Base-by-base conservation (phyloP, 2,888 invertebrate genomes). In the Zygogramma bicolorata region DNA sequence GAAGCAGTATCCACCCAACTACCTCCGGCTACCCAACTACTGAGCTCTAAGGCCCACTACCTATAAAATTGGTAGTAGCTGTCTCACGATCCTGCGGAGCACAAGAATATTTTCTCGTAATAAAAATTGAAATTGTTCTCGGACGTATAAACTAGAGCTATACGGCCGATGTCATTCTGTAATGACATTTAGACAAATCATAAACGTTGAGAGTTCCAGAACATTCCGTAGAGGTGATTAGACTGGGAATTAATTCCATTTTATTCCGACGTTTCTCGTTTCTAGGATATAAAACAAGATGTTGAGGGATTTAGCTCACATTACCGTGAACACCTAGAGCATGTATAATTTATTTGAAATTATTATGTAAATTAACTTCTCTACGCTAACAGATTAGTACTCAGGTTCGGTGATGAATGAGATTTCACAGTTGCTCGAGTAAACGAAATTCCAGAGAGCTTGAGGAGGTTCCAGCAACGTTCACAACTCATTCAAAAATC, bases 241-340 rank as follows among this genome's bases (percentile, higher is more conserved):
- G n/a, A 25, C 25, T 25, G 53, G 8, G 25, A 53, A 53, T 53
- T 53, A 53, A 53, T 27, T 27, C 25, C 53, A 53, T 25, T 53
- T 53, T 25, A 53, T 53, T 53, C 53, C 27, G 25, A 25, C 53
- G 15, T 27, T 53, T 27, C 53, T 53, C 53, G 27, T 53, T 53
- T 27, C 27, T 25, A 53, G 25, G 27, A 53, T 27, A 53, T 53
- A 53, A 53, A 53, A 53, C 53, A 53, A 53, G 53, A 53, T 53
- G 53, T 53, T 53, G 53, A 53, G 53, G 25, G 53, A 53, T 53
- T 53, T 27, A 53, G 25, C 25, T 53, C 13, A n/a, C 13, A 53
- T 53, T 53, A 53, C 53, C 27, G 27, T 13, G 25, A 53, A 53
- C 53, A 53, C 53, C 53, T 53, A 53, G 27, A 53, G 53, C 53